Evolutionary conservation across 2,888 invertebrate genomes (phyloP).

Genomic region (Orthosia gothica): DNA sequence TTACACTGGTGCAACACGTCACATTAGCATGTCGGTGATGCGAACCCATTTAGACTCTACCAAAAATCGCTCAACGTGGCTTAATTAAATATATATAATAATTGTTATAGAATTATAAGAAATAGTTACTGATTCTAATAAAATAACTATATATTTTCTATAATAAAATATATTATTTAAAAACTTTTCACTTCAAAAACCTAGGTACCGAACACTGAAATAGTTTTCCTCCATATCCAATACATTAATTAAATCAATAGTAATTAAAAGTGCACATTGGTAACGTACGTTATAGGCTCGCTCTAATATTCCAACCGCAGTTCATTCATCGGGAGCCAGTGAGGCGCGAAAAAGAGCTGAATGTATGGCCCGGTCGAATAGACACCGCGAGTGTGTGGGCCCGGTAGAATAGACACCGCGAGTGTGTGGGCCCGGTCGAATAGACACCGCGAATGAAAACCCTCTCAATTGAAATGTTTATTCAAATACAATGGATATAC

Average conservation of each 20-base stretch:
- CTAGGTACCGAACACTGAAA: neutral
- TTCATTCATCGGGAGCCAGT: conserved; percentile 84
- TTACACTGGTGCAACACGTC: too few species aligned
- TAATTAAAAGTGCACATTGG: conserved; percentile 63
- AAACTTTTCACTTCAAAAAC: too few species aligned
- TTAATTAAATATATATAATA: too few species aligned
- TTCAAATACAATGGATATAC: conserved; percentile 83
- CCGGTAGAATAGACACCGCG: conserved; percentile 83
- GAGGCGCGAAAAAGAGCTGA: conserved; percentile 87
- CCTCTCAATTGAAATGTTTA: conserved; percentile 87
- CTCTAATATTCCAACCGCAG: conserved; percentile 80
- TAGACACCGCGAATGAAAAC: conserved; percentile 84
- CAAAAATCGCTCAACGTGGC: neutral
- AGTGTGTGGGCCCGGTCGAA: conserved; percentile 81
- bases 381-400: conserved; percentile 83
- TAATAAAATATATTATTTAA: too few species aligned
- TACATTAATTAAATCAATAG: conserved; percentile 44
- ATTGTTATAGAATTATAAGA: too few species aligned
- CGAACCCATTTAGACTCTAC: too few species aligned
- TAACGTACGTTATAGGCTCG: conserved; percentile 43
- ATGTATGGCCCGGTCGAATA: conserved; percentile 83
- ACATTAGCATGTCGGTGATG: too few species aligned
- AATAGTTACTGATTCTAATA: too few species aligned
- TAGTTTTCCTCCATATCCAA: conserved; percentile 1
- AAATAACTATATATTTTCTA: too few species aligned